These are phyloP conservation scores for Ciconia maguari DNA, from an alignment of 2,113 vertebrate genomes.

Conservation along the genomic window DNA sequence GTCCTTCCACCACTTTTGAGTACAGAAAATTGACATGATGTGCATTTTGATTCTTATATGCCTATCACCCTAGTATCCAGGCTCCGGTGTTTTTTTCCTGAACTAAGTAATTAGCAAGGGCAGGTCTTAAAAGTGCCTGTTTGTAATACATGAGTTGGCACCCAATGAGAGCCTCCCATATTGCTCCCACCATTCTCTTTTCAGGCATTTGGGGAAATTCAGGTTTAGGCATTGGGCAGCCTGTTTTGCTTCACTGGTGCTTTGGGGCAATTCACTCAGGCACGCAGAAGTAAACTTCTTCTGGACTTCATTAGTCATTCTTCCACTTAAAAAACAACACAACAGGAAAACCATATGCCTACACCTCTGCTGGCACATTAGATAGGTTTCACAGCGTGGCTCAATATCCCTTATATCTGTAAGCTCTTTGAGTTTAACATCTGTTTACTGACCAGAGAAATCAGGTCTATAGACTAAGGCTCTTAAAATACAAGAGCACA, in stretches of 20 bases:
- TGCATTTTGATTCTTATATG: background rate
- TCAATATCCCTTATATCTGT: background rate
- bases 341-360: background rate
- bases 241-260: background rate
- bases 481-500: background rate
- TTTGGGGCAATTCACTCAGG: background rate
- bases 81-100: background rate
- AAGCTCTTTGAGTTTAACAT: background rate
- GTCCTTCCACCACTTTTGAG: background rate
- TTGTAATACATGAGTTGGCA: background rate
- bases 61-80: background rate
- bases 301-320: background rate
- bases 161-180: background rate
- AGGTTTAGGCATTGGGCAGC: background rate
- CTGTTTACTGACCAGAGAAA: background rate
- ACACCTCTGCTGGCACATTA: background rate
- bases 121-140: background rate
- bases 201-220: background rate
- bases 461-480: background rate
- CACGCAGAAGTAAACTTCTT: background rate
- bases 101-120: background rate
- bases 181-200: background rate
- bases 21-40: background rate
- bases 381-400: background rate
- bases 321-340: background rate